phyloP scores from a whole-genome alignment of 1,140 invertebrate species.

The Hirudo medicinalis region DNA sequence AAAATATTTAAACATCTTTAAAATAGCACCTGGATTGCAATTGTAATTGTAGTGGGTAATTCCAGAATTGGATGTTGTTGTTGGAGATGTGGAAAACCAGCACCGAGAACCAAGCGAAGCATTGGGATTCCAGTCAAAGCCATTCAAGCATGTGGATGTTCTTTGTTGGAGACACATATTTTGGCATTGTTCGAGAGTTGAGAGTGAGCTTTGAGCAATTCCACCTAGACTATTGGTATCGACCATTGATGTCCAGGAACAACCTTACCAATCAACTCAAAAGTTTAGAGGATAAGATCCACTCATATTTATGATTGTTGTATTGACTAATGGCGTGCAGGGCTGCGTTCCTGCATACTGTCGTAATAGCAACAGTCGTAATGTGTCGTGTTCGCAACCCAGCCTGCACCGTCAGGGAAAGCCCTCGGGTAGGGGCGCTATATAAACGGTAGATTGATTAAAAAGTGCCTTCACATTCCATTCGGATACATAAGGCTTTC shows the following conservation, averaged over 20 bases:
- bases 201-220: neutral
- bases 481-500: no score
- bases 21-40: neutral
- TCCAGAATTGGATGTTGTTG: neutral
- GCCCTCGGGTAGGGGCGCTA: no score
- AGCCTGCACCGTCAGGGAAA: no score
- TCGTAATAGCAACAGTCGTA: no score
- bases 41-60: constrained; percentile 2
- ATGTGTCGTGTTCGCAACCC: no score
- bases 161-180: neutral
- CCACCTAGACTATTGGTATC: constrained; percentile 1
- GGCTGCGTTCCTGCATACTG: no score
- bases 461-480: no score
- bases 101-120: neutral
- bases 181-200: neutral
- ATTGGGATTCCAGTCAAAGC: neutral
- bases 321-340: no score
- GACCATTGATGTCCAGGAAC: neutral
- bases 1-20: no score
- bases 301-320: no score
- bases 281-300: no score
- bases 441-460: no score
- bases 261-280: neutral
- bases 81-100: neutral
- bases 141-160: neutral